Base-by-base conservation (phyloP, 2,797 vertebrate genomes). In the Setipinna tenuifilis region DNA sequence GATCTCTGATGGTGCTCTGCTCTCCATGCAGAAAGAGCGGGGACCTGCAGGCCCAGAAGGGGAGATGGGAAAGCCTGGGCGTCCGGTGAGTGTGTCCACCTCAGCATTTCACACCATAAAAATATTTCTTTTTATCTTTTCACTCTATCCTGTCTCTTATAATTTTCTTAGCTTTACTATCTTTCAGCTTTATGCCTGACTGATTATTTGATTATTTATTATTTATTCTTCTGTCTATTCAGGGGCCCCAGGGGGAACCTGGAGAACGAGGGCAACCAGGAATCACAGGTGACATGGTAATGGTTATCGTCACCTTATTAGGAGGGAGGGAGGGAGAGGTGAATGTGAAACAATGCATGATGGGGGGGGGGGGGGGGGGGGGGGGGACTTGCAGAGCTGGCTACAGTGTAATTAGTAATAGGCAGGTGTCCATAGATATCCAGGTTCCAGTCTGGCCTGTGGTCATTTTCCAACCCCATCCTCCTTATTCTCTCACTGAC, bases 231-330 rank as follows among this genome's bases (percentile, higher is more conserved):
- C 35, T 41, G 35, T 4, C 0, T 16, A 25, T 1, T 0, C 85
- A 98, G 97, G 97, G 97, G 16, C 92, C 91, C 23, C 82, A 91
- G 0, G 97, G 97, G 82, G 93, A 96, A 7, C 91, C 95, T 0
- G 97, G 97, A 16, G 87, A 93, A 11, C 93, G 91, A 0, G 97
- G 97, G 6, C 86, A 16, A 46, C 94, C 94, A 19, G 97, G 97
- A 50, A 92, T 25, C 16, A 83, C 46, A 10, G 97, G 97, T 14
- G 93, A 96, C 83, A 92, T 87, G 96, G 97, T 98, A 90, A 93
- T 91, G 6, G 21, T 85, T 81, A 82, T 41, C 23, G 0, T 58
- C 9, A n/a, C 21, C 35, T 48, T 87, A 58, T 31, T 46, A 25
- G 31, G 81, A 7, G 54, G n/a, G 23, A 84, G 21, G n/a, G 23